A percentile compares a stretch with the other conserved stretches of the same genome.
These are phyloP conservation scores for Barnardius zonarius DNA, from an alignment of 2,113 vertebrate genomes.

Conservation along the genomic window DNA sequence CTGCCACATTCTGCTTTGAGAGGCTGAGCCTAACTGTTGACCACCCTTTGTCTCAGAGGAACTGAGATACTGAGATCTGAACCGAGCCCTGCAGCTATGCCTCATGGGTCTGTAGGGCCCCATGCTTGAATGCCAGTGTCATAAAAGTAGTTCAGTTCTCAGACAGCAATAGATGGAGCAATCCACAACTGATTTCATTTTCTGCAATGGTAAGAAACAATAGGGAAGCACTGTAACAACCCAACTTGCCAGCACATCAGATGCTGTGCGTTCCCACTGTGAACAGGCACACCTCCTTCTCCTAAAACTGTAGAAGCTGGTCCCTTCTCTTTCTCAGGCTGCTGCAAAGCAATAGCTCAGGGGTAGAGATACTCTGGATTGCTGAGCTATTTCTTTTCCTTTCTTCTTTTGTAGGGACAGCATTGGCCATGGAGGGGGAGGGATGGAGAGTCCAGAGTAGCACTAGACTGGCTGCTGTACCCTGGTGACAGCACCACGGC, in stretches of 20 bases:
- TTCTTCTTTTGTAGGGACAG: background rate
- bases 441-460: background rate
- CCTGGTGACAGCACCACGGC: background rate
- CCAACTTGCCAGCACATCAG: background rate
- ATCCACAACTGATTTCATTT: background rate
- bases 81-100: background rate
- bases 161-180: background rate
- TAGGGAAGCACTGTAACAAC: background rate
- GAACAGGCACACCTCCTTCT: background rate
- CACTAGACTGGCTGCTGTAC: background rate
- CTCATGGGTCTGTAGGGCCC: background rate
- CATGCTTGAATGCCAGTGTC: background rate
- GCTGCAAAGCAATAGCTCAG: background rate
- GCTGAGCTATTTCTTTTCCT: background rate
- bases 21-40: background rate
- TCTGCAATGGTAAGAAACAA: background rate
- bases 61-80: background rate
- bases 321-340: background rate
- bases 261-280: background rate
- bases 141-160: background rate
- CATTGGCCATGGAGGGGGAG: fast-evolving
- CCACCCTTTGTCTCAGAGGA: background rate
- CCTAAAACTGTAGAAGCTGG: background rate
- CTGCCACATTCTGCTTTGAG: background rate
- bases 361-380: background rate